These are phyloP conservation scores for Drosophila azteca DNA, from an alignment of 1,140 invertebrate genomes.

Conservation along the genomic window DNA sequence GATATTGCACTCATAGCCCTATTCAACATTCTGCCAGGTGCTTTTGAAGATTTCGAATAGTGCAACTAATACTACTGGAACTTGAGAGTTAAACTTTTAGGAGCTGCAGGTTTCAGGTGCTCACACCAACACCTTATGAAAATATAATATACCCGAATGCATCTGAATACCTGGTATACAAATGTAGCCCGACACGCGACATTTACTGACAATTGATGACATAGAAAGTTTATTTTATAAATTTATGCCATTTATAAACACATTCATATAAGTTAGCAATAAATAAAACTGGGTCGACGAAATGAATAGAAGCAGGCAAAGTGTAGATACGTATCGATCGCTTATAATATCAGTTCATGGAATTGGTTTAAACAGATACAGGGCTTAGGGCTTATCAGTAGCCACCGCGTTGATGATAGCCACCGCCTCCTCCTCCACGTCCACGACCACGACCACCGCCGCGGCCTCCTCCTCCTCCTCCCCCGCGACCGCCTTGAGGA, in stretches of 20 bases:
- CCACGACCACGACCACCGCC: constrained; percentile 32
- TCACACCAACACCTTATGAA: background rate
- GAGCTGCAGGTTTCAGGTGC: no score
- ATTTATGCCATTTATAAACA: constrained; percentile 39
- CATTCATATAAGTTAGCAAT: constrained; percentile 38
- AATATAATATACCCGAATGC: constrained; percentile 9
- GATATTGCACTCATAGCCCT: no score
- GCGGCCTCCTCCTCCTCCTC: constrained; percentile 50
- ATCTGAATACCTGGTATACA: background rate
- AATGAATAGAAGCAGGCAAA: background rate
- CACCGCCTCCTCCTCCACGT: constrained; percentile 72
- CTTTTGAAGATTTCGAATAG: no score
- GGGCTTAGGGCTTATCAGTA: constrained; percentile 27
- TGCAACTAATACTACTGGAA: no score
- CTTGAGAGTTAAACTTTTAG: no score
- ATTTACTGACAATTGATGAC: constrained; percentile 45
- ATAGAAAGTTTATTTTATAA: constrained; percentile 50
- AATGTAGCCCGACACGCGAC: constrained; percentile 36
- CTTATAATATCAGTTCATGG: no score
- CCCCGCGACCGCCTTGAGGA: constrained; percentile 52
- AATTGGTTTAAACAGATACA: background rate
- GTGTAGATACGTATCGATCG: no score
- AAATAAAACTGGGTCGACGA: constrained; percentile 46
- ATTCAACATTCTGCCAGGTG: no score
- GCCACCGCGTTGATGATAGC: constrained; percentile 56